phyloP scores from a whole-genome alignment of 2,113 vertebrate species.

The Malurus cyaneus region DNA sequence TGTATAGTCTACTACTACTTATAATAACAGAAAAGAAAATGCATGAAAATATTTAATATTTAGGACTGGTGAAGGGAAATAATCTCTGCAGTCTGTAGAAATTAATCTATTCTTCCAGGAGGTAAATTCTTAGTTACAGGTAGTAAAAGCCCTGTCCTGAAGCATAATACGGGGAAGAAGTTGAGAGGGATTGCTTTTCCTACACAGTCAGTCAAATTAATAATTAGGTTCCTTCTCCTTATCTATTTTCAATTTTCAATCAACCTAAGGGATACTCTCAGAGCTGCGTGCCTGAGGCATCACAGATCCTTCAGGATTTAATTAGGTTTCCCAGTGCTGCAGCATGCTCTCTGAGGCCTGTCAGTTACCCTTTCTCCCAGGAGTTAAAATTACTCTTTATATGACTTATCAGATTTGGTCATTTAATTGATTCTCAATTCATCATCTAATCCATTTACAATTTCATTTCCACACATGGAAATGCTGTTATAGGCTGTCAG shows the following conservation, averaged over 20 bases:
- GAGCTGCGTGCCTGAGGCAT: background rate
- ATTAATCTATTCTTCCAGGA: background rate
- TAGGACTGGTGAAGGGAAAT: background rate
- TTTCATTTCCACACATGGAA: background rate
- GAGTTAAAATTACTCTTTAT: constrained; percentile 17
- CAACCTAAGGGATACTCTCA: background rate
- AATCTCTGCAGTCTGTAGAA: background rate
- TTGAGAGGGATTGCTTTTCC: background rate
- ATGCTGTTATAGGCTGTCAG: background rate
- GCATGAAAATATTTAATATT: background rate
- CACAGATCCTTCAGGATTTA: constrained; percentile 32
- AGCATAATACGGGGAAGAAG: background rate
- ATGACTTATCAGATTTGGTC: constrained; percentile 4
- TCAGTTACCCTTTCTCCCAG: constrained; percentile 16
- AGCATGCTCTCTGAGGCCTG: constrained; percentile 1
- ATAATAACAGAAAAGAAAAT: background rate
- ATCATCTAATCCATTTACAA: constrained; percentile 4
- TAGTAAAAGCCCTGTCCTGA: background rate
- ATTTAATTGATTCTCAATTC: constrained; percentile 42
- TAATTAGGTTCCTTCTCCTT: constrained; percentile 30
- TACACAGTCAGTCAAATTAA: constrained; percentile 36
- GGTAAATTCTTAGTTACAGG: background rate
- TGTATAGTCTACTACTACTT: background rate
- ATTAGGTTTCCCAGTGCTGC: constrained; percentile 33
- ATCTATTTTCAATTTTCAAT: constrained; percentile 36